These are phyloP conservation scores for Smutsia temminckii DNA, from an alignment of 2,797 vertebrate genomes.

Conservation along the genomic window DNA sequence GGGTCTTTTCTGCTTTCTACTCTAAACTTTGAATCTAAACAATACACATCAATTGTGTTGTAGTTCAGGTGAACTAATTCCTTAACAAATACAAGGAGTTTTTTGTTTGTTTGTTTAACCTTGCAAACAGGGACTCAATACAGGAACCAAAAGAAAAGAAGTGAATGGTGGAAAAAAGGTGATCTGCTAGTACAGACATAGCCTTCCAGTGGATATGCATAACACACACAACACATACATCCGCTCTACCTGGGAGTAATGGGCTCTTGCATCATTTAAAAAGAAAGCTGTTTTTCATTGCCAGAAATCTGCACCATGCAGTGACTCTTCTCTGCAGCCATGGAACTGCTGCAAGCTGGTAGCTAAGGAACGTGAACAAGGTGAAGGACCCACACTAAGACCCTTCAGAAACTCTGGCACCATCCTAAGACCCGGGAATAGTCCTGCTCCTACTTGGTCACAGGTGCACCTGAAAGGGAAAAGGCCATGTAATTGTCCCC, in stretches of 20 bases:
- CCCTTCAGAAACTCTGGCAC: conserved; percentile 26
- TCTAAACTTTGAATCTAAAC: neutral
- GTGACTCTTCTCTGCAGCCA: conserved; percentile 8
- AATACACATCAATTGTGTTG: neutral
- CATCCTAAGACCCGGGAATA: conserved; percentile 42
- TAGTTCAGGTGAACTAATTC: neutral
- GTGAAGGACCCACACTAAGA: neutral
- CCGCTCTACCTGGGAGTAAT: neutral
- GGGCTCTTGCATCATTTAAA: neutral
- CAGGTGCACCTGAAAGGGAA: conserved; percentile 29
- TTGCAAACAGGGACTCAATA: neutral
- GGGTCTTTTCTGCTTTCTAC: neutral
- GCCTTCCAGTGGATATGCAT: neutral
- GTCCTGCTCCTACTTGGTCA: conserved; percentile 37
- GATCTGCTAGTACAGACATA: neutral
- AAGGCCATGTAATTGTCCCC: neutral
- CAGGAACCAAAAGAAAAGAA: neutral
- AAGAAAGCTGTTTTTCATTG: conserved; percentile 25
- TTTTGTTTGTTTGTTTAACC: neutral
- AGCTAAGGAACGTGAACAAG: conserved; percentile 39
- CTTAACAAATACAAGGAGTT: neutral
- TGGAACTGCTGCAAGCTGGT: conserved; percentile 34
- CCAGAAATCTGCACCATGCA: neutral
- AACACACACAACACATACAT: no score
- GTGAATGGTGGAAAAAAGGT: neutral